Conservation (phyloP, 2,113 vertebrate species). For the human region DNA sequence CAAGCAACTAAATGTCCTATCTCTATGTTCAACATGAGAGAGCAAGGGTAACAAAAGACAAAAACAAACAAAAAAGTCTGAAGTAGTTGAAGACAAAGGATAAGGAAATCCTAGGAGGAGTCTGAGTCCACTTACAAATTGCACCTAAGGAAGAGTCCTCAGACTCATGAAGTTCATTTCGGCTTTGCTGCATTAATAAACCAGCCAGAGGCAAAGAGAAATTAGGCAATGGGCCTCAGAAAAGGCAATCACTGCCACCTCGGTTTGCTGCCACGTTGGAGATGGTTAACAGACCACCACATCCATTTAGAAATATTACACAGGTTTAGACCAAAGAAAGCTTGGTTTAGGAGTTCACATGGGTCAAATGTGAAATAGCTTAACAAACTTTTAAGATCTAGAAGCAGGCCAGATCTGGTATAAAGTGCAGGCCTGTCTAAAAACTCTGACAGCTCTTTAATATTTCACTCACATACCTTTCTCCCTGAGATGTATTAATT, state of each 20-base stretch:
- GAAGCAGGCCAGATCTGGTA: not conserved
- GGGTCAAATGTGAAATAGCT: conserved; percentile 15
- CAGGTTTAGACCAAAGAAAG: not conserved
- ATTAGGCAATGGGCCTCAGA: not conserved
- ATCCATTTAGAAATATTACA: not conserved
- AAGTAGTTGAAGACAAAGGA: not conserved
- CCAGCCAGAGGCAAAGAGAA: not conserved
- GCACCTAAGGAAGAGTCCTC: not conserved
- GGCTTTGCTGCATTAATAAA: not conserved
- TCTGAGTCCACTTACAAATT: not conserved
- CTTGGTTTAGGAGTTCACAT: not conserved
- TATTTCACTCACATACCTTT: conserved; percentile 11
- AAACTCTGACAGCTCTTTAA: not conserved
- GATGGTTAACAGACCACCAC: not conserved
- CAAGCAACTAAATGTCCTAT: not conserved
- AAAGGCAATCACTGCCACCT: not conserved
- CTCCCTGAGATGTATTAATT: conserved; percentile 20
- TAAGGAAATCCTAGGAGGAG: not conserved
- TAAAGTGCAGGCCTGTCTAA: not conserved
- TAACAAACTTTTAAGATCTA: conserved; percentile 10
- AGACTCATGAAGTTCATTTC: not conserved
- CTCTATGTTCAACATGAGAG: not conserved
- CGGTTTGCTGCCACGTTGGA: not conserved
- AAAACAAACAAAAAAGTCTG: not conserved
- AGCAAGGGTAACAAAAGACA: not conserved